A percentile compares a stretch with the other conserved stretches of the same genome.
Evolutionary conservation across 2,797 vertebrate species (phyloP).

Genomic region (Holocentrus rufus): DNA sequence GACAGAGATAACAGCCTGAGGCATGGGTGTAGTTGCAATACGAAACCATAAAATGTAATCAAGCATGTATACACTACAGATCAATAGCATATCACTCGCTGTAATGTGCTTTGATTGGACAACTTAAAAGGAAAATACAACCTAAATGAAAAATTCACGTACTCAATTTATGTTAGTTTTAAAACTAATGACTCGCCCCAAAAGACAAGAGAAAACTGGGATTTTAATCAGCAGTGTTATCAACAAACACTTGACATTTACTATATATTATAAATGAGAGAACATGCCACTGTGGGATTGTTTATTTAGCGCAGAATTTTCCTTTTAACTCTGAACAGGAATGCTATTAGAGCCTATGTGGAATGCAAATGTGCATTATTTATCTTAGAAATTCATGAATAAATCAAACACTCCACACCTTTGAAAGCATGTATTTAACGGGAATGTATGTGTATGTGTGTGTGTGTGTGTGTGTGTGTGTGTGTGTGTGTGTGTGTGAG

Average conservation of each 20-base stretch:
- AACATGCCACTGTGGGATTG: background rate
- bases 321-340: conserved; percentile 20
- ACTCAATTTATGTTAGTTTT: background rate
- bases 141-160: too few relatives aligned
- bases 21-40: conserved; percentile 21
- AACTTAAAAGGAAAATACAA: too few relatives aligned
- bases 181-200: background rate
- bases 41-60: conserved; percentile 4
- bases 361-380: conserved; percentile 42
- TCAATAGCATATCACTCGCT: background rate
- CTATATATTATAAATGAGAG: background rate
- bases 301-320: conserved; percentile 10
- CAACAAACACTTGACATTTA: background rate
- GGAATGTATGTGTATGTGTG: background rate
- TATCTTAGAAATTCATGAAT: conserved; percentile 39
- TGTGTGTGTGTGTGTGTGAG: background rate
- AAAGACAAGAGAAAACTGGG: background rate
- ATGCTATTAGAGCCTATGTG: conserved; percentile 18
- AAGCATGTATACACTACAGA: background rate
- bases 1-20: conserved; percentile 9
- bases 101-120: background rate
- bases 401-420: conserved; percentile 25
- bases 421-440: conserved; percentile 9
- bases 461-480: background rate
- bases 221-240: background rate